Conservation (phyloP, 2,797 vertebrate species). For the Naso thynnoides region DNA sequence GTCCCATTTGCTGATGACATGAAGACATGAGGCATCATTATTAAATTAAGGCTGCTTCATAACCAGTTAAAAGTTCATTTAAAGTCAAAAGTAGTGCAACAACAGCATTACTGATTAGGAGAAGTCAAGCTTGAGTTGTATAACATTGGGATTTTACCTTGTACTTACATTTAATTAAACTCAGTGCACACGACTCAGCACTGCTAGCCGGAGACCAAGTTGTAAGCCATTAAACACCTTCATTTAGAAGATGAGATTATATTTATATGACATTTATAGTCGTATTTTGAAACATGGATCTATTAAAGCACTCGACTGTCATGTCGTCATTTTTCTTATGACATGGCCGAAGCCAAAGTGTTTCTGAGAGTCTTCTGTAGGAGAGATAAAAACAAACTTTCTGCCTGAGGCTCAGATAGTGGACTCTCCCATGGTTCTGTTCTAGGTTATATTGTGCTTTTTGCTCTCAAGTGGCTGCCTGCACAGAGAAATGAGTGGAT, state of each 20-base stretch:
- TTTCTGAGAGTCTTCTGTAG: not conserved
- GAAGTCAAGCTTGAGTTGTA: not conserved
- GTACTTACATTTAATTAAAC: slow-evolving; percentile 9
- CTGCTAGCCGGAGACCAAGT: not conserved
- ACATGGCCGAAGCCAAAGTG: slow-evolving; percentile 1
- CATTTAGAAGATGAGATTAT: slow-evolving; percentile 15
- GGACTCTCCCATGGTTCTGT: not conserved
- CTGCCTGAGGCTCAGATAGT: not conserved
- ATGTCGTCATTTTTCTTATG: slow-evolving; percentile 11
- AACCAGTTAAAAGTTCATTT: too few species aligned
- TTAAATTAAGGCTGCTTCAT: too few species aligned
- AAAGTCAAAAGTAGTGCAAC: too few species aligned
- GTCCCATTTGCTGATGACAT: too few species aligned
- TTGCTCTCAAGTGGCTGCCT: not conserved
- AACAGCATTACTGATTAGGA: too few species aligned
- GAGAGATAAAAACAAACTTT: not conserved
- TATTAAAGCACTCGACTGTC: slow-evolving; percentile 2
- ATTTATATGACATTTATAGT: slow-evolving; percentile 27
- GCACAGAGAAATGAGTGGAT: too few species aligned
- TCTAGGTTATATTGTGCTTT: not conserved
- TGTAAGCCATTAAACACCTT: slow-evolving; percentile 5
- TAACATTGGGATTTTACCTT: slow-evolving; percentile 2
- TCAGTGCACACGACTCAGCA: not conserved
- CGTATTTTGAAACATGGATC: slow-evolving; percentile 21
- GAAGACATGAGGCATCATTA: too few species aligned